These are phyloP conservation scores for Drosophila mayaguana DNA, from an alignment of 2,888 invertebrate species.

Conservation along the genomic window DNA sequence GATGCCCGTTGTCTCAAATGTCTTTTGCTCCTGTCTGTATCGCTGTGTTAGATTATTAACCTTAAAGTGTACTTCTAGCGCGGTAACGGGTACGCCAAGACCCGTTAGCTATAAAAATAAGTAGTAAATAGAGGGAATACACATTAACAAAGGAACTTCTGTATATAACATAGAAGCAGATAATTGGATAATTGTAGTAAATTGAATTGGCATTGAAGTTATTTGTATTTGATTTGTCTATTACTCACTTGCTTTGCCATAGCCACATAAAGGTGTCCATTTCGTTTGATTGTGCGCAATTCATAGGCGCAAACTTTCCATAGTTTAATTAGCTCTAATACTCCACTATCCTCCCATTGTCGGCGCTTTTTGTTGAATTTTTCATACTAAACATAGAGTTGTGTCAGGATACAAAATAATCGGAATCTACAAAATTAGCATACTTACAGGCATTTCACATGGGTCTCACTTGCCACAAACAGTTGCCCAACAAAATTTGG, in stretches of 20 bases:
- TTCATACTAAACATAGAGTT: constrained; percentile 75
- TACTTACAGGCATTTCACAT: constrained; percentile 84
- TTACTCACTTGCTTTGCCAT: constrained; percentile 82
- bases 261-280: constrained; percentile 85
- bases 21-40: constrained; percentile 84
- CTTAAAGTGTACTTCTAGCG: constrained; percentile 84
- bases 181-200: not conserved
- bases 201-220: not conserved
- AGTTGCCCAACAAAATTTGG: constrained; percentile 76
- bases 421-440: not conserved
- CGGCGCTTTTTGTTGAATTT: constrained; percentile 85
- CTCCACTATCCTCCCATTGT: constrained; percentile 85
- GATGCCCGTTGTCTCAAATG: constrained; percentile 84
- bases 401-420: not conserved
- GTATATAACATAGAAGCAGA: no score
- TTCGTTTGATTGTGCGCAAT: constrained; percentile 84
- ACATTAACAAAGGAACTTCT: not conserved
- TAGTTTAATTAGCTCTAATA: constrained; percentile 84
- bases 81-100: constrained; percentile 84
- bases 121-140: no score
- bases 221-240: not conserved
- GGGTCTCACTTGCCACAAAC: constrained; percentile 82
- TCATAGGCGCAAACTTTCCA: constrained; percentile 85
- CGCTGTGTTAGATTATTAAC: constrained; percentile 84
- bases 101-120: constrained; percentile 76